Conservation (phyloP, 2,888 invertebrate genomes). For the Metellina segmentata region DNA sequence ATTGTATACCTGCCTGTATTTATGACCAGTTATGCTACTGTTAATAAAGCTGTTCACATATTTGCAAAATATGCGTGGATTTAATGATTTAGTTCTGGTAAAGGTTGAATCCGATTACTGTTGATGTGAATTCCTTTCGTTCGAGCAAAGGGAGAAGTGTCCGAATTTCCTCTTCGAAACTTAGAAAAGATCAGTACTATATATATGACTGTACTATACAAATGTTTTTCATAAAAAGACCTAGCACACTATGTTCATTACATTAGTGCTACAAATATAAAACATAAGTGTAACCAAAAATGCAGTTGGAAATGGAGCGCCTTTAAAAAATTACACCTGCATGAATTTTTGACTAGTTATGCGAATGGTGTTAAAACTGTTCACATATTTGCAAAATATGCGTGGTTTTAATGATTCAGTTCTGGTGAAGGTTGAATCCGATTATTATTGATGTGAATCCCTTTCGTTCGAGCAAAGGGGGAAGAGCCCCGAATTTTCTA, state of each 20-base stretch:
- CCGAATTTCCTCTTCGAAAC: conserved; percentile 6
- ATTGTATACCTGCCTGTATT: too few species aligned
- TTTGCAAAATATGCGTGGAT: background rate
- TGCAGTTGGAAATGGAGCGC: too few species aligned
- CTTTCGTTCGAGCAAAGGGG: background rate
- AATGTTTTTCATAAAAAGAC: too few species aligned
- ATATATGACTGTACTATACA: too few species aligned
- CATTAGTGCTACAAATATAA: too few species aligned
- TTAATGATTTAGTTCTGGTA: background rate
- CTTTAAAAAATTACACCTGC: too few species aligned
- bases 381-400: background rate
- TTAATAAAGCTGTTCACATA: background rate
- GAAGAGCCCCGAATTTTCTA: background rate
- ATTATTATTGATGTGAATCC: background rate
- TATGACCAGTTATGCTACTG: too few species aligned
- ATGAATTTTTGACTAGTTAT: too few species aligned
- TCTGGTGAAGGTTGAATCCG: background rate
- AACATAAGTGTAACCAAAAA: too few species aligned
- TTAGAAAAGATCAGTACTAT: conserved; percentile 25
- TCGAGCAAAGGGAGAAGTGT: background rate
- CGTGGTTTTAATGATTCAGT: background rate
- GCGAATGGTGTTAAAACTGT: background rate
- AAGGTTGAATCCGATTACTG: background rate
- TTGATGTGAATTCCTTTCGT: background rate
- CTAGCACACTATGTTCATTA: too few species aligned